Percentiles rank a stretch among this genome's conserved stretches.
phyloP scores from a whole-genome alignment of 2,888 invertebrate genomes.

The Leptura quadrifasciata region DNA sequence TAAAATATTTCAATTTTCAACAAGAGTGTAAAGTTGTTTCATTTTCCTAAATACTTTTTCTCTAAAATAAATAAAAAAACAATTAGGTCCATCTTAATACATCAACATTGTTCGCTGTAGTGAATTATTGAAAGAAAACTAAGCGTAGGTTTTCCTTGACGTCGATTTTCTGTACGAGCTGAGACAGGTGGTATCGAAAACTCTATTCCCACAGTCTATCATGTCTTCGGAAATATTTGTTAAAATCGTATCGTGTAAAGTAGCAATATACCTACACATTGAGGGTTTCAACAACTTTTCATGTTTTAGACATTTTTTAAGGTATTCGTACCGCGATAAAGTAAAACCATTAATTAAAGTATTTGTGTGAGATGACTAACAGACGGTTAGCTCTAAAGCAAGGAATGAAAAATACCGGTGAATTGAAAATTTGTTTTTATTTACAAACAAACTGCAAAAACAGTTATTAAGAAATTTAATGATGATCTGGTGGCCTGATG shows the following conservation, averaged over 20 bases:
- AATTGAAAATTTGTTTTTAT: too few relatives aligned
- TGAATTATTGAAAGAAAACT: conserved; percentile 52
- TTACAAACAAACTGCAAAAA: too few relatives aligned
- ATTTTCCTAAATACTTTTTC: background rate
- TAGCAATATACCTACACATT: conserved; percentile 59
- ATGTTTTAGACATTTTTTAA: conserved; percentile 52
- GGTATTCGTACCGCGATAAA: background rate
- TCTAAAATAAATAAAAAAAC: background rate
- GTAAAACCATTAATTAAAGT: background rate
- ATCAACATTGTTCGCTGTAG: conserved; percentile 11
- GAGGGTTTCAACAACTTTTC: conserved; percentile 65
- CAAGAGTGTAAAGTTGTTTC: background rate
- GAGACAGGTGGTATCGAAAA: conserved; percentile 67
- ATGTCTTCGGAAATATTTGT: conserved; percentile 67
- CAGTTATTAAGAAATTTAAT: too few relatives aligned
- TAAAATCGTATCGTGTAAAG: conserved; percentile 63
- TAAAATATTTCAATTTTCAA: background rate
- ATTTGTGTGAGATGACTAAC: background rate
- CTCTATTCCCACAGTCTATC: conserved; percentile 70
- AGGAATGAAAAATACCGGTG: too few relatives aligned
- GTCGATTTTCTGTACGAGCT: conserved; percentile 59
- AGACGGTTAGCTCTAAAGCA: background rate
- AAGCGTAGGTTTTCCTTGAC: conserved; percentile 58
- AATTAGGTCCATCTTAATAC: conserved; percentile 23
- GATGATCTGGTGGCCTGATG: too few relatives aligned